Evolutionary conservation across 1,140 invertebrate genomes (phyloP).

Genomic region (Aphelenchoides besseyi): DNA sequence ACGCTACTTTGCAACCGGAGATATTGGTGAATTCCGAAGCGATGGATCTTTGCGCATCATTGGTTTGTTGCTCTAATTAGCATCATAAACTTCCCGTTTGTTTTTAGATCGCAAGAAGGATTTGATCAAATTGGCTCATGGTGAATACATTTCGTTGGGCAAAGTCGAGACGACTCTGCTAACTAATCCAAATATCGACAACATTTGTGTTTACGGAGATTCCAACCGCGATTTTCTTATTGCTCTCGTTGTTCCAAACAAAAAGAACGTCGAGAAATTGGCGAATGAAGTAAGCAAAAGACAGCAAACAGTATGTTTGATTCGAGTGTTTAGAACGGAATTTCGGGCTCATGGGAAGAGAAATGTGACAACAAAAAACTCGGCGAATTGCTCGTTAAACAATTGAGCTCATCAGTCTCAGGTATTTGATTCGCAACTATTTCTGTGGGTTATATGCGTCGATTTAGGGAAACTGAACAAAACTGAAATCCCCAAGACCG

Average conservation of each 20-base stretch:
- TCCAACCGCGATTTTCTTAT: conserved; percentile 79
- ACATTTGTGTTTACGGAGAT: conserved; percentile 89
- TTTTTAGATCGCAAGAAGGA: conserved; percentile 87
- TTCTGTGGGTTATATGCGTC: not conserved
- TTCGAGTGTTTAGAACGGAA: conserved; percentile 52
- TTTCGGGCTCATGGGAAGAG: conserved; percentile 44
- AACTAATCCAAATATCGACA: conserved; percentile 86
- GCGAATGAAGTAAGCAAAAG: conserved; percentile 60
- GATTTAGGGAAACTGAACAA: conserved; percentile 68
- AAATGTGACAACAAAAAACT: conserved; percentile 57
- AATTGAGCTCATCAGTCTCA: conserved; percentile 47
- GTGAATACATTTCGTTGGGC: conserved; percentile 78
- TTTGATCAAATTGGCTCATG: conserved; percentile 90
- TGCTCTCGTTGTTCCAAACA: conserved; percentile 83
- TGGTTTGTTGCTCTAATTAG: conserved; percentile 68
- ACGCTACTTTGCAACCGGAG: conserved; percentile 89
- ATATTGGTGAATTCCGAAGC: conserved; percentile 85
- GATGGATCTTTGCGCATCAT: conserved; percentile 94
- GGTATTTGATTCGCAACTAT: conserved; percentile 26
- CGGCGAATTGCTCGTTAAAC: conserved; percentile 46
- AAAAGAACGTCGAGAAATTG: conserved; percentile 63
- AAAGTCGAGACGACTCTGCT: conserved; percentile 87
- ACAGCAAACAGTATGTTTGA: too few relatives aligned
- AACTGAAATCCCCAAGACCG: conserved; percentile 85
- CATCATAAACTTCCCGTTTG: conserved; percentile 6